Base-by-base conservation (phyloP, 2,888 invertebrate genomes). In the Bimastos eiseni region DNA sequence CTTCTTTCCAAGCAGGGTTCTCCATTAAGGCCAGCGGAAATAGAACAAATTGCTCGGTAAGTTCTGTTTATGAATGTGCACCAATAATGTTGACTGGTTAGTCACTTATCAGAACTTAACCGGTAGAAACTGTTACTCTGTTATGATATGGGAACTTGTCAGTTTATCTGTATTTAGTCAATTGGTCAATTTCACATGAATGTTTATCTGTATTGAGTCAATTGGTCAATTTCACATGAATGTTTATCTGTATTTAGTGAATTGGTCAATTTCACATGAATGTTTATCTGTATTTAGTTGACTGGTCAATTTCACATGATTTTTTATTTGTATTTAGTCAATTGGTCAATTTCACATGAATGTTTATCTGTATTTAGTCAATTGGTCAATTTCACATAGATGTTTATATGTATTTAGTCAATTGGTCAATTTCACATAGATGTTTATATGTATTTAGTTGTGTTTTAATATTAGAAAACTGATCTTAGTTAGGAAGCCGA, bases 1-100 rank as follows among this genome's bases (percentile, higher is more conserved):
- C 96, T 99, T 93, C 95, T 99, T 92, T 96, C 97, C 83, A 97
- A 97, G 92, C 97, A 98, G 94, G 97, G 97, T 92, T 94, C 93
- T 92, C 96, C 97, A 41, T 95, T 99, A 90, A 96, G 96, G 83
- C 96, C 96, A 33, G 96, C 96, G 83, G 98, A 98, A 94, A 95
- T 98, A 91, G 96, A 96, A 30, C 83, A 91, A 37, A 84, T 92
- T n/a, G 97, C 98, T 24, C 96, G 93, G 95, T 95, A 93, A 92
- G 93, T 37, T 34, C 24, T 86, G 86, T 36, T 36, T 34, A 70
- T 70, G n/a, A 70, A 70, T 6, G 30, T n/a, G 24, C 33, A 8
- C 49, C 44, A 37, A 21, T n/a, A 8, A 41, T 41, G 30, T 41
- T 41, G 38, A 33, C 70, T 70, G n/a, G 11, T n/a, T 70, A 11